Evolutionary conservation across 2,888 invertebrate species (phyloP), one percentile per base, ranked within the genome.

Genomic region (Nemoura dubitans): DNA sequence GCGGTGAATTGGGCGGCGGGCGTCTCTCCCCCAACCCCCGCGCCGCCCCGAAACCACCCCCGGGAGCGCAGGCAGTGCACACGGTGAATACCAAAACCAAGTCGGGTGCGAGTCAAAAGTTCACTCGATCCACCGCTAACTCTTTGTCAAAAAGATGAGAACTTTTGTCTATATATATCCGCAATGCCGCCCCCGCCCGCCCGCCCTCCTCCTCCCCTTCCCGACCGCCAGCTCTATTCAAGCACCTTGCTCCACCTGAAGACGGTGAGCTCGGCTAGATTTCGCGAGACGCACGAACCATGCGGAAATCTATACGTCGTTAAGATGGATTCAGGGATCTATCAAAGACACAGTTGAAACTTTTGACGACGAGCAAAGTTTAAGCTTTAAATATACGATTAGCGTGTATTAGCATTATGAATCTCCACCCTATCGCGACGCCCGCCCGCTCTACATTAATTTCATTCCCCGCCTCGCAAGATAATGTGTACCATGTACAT

Each of bases 81-180:
- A 28, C 30, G 42, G 76, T 59, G 84, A 84, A 84, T 84, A 84
- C 84, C 25, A 84, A 59, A 84, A 84, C 76, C 29, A 76, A 84
- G 84, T 59, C 59, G 30, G 81, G 59, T 14, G 59, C 27, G 78
- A 81, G 81, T 81, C 81, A 81, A 81, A 81, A 81, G 81, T 81
- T 84, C 84, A 59, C 59, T 76, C 76, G 76, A 76, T 76, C 76
- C 28, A 21, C 29, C 76, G 59, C 27, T 25, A 27, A 76, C 43
- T 14, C 29, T 29, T 59, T 59, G 59, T 59, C 59, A 59, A 84
- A 84, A 84, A 84, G 84, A 84, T 84, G 84, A 59, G 59, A 84
- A 84, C 84, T 84, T 84, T 84, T 84, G 21, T 84, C 43, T 84
- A 59, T 76, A 59, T 76, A 36, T 36, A 83, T 83, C 43, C 83